A percentile compares a stretch with the other conserved stretches of the same genome.
Conservation (phyloP, 2,888 invertebrate species). For the Tridacna crocea region DNA sequence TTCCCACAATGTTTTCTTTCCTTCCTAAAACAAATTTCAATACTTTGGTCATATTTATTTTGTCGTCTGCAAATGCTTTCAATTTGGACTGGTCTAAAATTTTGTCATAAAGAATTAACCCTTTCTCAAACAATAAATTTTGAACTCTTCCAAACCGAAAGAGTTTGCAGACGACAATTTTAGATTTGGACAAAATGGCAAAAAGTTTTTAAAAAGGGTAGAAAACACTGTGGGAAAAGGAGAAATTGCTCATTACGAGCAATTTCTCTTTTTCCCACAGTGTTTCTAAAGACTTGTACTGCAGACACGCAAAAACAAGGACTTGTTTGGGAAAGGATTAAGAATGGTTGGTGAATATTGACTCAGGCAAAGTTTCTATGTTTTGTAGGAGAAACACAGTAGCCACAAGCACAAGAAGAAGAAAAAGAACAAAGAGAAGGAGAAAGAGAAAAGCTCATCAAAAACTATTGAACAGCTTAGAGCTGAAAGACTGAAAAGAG, state of each 20-base stretch:
- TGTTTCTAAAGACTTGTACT: not conserved
- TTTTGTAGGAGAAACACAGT: constrained; percentile 64
- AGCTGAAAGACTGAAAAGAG: constrained; percentile 91
- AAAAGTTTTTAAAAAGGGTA: not conserved
- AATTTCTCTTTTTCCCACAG: not conserved
- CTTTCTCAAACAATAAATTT: too few relatives aligned
- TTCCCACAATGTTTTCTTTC: too few relatives aligned
- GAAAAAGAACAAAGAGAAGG: constrained; percentile 80
- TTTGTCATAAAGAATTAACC: too few relatives aligned
- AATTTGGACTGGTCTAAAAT: too few relatives aligned
- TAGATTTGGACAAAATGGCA: too few relatives aligned
- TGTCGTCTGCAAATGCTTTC: too few relatives aligned
- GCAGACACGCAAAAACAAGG: too few relatives aligned
- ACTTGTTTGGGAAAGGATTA: too few relatives aligned
- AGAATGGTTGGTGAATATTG: not conserved
- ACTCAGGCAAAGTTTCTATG: not conserved
- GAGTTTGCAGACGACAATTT: too few relatives aligned
- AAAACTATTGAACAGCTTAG: constrained; percentile 89
- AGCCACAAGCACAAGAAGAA: constrained; percentile 65
- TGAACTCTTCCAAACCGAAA: too few relatives aligned
- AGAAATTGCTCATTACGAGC: not conserved
- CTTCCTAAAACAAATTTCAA: too few relatives aligned
- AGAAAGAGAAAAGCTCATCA: constrained; percentile 67
- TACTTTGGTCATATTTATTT: too few relatives aligned
- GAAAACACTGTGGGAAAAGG: not conserved